These are phyloP conservation scores for Ptychodera flava DNA, from an alignment of 35 echinoderm and acorn worm genomes.

Conservation along the genomic window DNA sequence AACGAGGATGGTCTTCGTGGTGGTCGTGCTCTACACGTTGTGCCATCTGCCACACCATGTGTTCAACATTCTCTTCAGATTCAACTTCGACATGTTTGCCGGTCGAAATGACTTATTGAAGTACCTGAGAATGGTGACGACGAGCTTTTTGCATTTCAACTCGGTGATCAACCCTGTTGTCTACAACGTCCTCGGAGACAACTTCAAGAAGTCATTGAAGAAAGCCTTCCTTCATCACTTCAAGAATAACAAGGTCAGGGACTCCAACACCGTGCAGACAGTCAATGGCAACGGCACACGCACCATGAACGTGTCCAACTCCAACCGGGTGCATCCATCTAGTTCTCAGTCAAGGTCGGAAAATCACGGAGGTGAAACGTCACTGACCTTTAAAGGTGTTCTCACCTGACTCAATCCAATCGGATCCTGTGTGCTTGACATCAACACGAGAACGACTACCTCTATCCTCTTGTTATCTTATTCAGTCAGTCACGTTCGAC, in stretches of 20 bases:
- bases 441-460: no score
- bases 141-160: constrained; percentile 76
- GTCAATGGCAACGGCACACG: neutral
- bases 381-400: no score
- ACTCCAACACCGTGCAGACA: neutral
- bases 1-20: constrained; percentile 68
- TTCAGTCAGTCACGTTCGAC: no score
- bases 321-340: neutral
- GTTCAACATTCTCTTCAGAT: constrained; percentile 29
- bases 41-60: constrained; percentile 46
- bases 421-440: no score
- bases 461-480: no score
- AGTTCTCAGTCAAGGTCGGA: neutral
- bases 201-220: constrained; percentile 92
- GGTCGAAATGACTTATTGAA: constrained; percentile 5
- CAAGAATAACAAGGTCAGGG: neutral
- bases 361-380: no score
- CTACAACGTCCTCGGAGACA: constrained; percentile 75
- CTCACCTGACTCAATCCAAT: no score
- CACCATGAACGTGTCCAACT: neutral
- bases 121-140: constrained; percentile 32
- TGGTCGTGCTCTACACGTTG: constrained; percentile 54
- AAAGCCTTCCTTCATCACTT: constrained; percentile 32
- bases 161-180: constrained; percentile 88
- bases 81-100: constrained; percentile 5